Conservation (phyloP, 1,140 invertebrate species). For the Parapsyche elsis region DNA sequence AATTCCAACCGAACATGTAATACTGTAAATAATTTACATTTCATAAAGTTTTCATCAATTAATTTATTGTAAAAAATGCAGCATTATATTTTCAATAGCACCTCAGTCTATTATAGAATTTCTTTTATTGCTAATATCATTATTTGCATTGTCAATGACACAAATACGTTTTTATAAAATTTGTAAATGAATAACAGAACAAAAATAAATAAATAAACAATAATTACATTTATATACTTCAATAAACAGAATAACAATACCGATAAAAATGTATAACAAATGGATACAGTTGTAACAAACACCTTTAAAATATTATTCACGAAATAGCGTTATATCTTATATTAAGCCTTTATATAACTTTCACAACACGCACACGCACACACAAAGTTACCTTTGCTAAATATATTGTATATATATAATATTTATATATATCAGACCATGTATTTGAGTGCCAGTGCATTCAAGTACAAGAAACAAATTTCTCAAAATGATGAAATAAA, state of each 20-base stretch:
- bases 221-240: neutral
- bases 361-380: constrained; percentile 11
- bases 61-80: constrained; percentile 33
- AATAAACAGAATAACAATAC: constrained; percentile 22
- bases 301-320: constrained; percentile 4
- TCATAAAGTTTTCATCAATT: constrained; percentile 2
- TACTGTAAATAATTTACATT: constrained; percentile 31
- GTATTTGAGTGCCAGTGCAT: too few species aligned
- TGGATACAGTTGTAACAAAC: neutral
- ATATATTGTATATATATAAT: neutral
- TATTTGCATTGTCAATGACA: constrained; percentile 8
- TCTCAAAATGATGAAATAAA: too few species aligned
- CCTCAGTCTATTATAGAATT: constrained; percentile 37
- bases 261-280: constrained; percentile 15
- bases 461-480: too few species aligned
- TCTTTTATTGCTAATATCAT: constrained; percentile 39
- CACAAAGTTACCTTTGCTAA: neutral
- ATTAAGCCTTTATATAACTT: constrained; percentile 7
- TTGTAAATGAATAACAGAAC: constrained; percentile 25
- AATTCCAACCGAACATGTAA: constrained; percentile 26
- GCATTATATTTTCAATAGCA: constrained; percentile 39
- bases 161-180: constrained; percentile 9
- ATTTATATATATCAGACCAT: too few species aligned
- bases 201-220: constrained; percentile 12
- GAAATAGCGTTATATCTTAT: constrained; percentile 25